Percentiles rank a stretch among this genome's conserved stretches.
Conservation (phyloP, 1,140 invertebrate species). For the Drosophila prosaltans region DNA sequence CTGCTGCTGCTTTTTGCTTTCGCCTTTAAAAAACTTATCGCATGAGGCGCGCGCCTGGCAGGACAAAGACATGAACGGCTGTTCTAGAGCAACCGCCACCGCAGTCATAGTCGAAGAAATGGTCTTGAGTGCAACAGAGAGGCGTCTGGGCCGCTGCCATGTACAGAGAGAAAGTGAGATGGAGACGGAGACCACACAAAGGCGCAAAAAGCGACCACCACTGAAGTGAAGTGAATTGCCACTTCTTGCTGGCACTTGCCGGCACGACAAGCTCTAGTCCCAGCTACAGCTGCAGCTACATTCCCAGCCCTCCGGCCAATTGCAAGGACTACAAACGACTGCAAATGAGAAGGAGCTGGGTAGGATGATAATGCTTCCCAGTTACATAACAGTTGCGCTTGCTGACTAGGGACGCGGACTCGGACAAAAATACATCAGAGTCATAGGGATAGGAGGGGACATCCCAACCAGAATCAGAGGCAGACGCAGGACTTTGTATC, state of each 20-base stretch:
- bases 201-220: slow-evolving; percentile 43
- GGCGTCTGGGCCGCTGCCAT: slow-evolving; percentile 1
- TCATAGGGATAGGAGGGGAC: neutral
- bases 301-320: slow-evolving; percentile 17
- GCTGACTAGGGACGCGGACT: neutral
- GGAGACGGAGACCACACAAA: slow-evolving; percentile 15
- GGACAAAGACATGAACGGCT: slow-evolving; percentile 22
- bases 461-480: neutral
- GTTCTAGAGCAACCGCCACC: slow-evolving; percentile 3
- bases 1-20: slow-evolving; percentile 12
- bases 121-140: slow-evolving; percentile 11
- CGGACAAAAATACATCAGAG: neutral
- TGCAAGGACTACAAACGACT: slow-evolving; percentile 53
- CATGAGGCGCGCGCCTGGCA: slow-evolving; percentile 3
- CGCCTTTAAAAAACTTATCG: slow-evolving; percentile 9
- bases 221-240: slow-evolving; percentile 53
- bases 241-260: slow-evolving; percentile 53
- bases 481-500: slow-evolving; percentile 38
- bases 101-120: neutral
- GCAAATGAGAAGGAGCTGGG: slow-evolving; percentile 56
- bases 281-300: slow-evolving; percentile 1
- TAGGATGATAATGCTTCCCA: slow-evolving; percentile 45
- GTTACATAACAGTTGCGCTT: slow-evolving; percentile 55
- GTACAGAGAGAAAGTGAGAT: neutral
- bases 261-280: slow-evolving; percentile 19